Base-by-base conservation (phyloP, 2,797 vertebrate genomes). In the Danio tinwini region DNA sequence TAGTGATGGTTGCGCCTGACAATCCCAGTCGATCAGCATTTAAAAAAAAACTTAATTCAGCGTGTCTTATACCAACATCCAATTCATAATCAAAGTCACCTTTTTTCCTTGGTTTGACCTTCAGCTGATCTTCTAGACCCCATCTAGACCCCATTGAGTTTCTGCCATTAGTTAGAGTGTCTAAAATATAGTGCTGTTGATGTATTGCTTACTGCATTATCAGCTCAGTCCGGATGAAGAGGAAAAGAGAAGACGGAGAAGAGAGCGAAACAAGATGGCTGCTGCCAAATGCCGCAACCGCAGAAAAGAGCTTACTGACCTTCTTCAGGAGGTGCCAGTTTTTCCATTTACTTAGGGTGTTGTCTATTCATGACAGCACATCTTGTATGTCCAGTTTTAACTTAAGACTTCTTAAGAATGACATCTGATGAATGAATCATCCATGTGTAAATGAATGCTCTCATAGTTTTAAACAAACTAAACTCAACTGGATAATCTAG, bases 201-300 rank as follows among this genome's bases (percentile, higher is more conserved):
- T n/a, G n/a, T 69, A 17, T 70, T 40, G 16, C 12, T 14, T 37
- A 37, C 16, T 70, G n/a, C 49, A 40, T 53, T 70, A 40, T 69
- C 17, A 99, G 98, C 93, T 99, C 80, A 96, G 96, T 40, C 97
- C 97, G 0, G 98, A 99, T 86, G 98, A 99, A 91, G 98, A 99
- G 83, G 98, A 99, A 93, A 99, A 99, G 81, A 90, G 97, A 84
- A 94, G 97, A 83, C 96, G 98, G 89, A 94, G 98, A 85, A 95
- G 98, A 76, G 98, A 99, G 90, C 95, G 98, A 90, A 99, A 99
- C 92, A 98, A 99, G 88, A 88, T 99, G 86, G 98, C 98, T 0
- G 97, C 97, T 4, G 98, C 97, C 80, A 99, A 99, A 90, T 99
- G 98, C 91, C 96, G 98, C 86, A 99, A 99, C 92, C 94, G 98